Base-by-base conservation (phyloP, 2,797 vertebrate genomes). In the Sebastolobus alascanus region DNA sequence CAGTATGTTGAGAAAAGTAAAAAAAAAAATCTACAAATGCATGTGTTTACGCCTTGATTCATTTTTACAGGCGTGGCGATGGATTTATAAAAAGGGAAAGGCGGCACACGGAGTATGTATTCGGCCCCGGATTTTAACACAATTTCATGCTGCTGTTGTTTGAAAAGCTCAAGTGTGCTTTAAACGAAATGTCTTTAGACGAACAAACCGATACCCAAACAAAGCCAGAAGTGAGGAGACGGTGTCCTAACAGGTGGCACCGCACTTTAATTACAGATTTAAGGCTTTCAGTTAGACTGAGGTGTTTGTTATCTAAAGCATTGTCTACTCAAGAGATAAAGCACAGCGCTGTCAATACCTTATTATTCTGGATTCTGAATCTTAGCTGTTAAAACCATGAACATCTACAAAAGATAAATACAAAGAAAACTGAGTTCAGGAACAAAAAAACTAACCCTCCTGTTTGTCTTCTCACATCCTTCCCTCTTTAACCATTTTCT, bases 171-270 rank as follows among this genome's bases (percentile, higher is more conserved):
- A 52, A 33, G 65, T 43, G 8, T 61, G 37, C 18, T 27, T 50
- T n/a, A 37, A 46, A 67, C 25, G 25, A 74, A 67, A 66, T 18
- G 43, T 61, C 58, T 68, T 70, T 7, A 63, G 38, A 63, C 5
- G 1, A 27, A 67, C 31, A 75, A 82, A 73, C 2, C 31, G 8
- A 75, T 65, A 18, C 58, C 6, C 40, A 68, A 67, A 35, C 29
- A 79, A 75, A 86, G 60, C 56, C 43, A 37, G 56, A 55, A 78
- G 43, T 59, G 20, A 60, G 9, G 52, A 58, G 54, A n/a, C 38
- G 35, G 25, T 59, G 55, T 73, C 69, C 60, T 6, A 66, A 74
- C 77, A 87, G 79, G 77, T 87, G 72, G 81, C 38, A 18, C 22
- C 2, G 6, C 38, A 72, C 71, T 76, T 71, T 46, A 33, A 8